phyloP scores from a whole-genome alignment of 2,113 vertebrate species.

The Eublepharis macularius region DNA sequence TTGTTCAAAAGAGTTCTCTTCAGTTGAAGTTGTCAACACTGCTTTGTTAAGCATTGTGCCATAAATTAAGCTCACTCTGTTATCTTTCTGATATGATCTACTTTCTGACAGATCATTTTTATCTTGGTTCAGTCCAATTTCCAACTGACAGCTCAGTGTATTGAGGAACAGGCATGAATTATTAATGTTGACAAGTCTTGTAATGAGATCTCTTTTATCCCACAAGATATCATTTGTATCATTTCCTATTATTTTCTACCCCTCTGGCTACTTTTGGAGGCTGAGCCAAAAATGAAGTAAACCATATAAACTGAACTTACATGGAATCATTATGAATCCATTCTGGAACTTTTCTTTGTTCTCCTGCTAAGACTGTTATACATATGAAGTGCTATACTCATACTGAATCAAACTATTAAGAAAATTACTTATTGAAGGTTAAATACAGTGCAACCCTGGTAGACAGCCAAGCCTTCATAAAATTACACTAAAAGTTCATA shows the following conservation, averaged over 20 bases:
- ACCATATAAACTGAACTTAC: slow-evolving; percentile 47
- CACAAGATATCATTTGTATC: slow-evolving; percentile 36
- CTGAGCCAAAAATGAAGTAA: slow-evolving; percentile 56
- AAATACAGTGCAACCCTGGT: slow-evolving; percentile 50
- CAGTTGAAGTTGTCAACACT: slow-evolving; percentile 61
- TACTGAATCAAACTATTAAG: slow-evolving; percentile 63
- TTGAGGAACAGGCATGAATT: slow-evolving; percentile 44
- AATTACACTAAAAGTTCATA: slow-evolving; percentile 29
- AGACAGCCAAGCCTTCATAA: slow-evolving; percentile 45
- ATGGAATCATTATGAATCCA: slow-evolving; percentile 46
- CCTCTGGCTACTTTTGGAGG: slow-evolving; percentile 54
- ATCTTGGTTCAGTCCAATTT: slow-evolving; percentile 54
- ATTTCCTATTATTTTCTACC: slow-evolving; percentile 57
- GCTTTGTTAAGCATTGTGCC: slow-evolving; percentile 41
- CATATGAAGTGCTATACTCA: slow-evolving; percentile 58
- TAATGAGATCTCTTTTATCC: slow-evolving; percentile 64
- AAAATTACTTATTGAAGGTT: slow-evolving; percentile 62
- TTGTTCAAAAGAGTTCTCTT: slow-evolving; percentile 62
- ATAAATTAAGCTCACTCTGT: slow-evolving; percentile 66
- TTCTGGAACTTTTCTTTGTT: slow-evolving; percentile 59
- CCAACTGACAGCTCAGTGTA: slow-evolving; percentile 57
- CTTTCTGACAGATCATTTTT: slow-evolving; percentile 64
- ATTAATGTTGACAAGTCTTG: slow-evolving; percentile 66
- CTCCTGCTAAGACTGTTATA: slow-evolving; percentile 55
- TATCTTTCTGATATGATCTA: slow-evolving; percentile 61